These are phyloP conservation scores for Tonatia bakeri DNA, from an alignment of 2,113 vertebrate species.

Conservation along the genomic window DNA sequence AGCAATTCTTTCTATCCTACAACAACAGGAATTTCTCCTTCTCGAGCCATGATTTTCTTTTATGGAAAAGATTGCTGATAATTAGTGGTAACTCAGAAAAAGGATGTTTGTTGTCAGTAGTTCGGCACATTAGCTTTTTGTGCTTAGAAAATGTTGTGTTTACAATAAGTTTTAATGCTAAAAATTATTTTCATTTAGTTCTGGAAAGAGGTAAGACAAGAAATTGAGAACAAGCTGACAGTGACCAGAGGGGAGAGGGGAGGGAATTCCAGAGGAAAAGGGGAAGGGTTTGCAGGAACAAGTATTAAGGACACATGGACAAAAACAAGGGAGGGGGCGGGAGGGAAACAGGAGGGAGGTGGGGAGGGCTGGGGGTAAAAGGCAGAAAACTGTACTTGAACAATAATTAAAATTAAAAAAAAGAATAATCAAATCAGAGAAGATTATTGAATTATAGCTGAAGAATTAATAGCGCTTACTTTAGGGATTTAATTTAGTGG, in stretches of 20 bases:
- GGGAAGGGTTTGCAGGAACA: no score
- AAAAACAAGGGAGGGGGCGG: no score
- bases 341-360: no score
- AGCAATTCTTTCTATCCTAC: not conserved
- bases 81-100: not conserved
- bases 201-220: conserved; percentile 18
- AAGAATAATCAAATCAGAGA: conserved; percentile 38
- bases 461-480: conserved; percentile 27
- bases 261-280: no score
- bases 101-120: not conserved
- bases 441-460: not conserved
- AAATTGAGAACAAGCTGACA: no score
- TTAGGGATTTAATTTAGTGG: not conserved
- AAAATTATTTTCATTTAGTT: conserved; percentile 25
- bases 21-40: conserved; percentile 4
- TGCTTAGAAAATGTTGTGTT: not conserved
- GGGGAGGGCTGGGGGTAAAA: no score
- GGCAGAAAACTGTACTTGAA: no score
- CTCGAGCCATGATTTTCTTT: not conserved
- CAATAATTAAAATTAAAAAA: no score
- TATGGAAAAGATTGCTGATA: not conserved
- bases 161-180: not conserved
- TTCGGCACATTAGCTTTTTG: not conserved
- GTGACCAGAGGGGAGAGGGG: no score
- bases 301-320: no score